Conservation (phyloP, 2,113 vertebrate species). For the Sterna hirundo region DNA sequence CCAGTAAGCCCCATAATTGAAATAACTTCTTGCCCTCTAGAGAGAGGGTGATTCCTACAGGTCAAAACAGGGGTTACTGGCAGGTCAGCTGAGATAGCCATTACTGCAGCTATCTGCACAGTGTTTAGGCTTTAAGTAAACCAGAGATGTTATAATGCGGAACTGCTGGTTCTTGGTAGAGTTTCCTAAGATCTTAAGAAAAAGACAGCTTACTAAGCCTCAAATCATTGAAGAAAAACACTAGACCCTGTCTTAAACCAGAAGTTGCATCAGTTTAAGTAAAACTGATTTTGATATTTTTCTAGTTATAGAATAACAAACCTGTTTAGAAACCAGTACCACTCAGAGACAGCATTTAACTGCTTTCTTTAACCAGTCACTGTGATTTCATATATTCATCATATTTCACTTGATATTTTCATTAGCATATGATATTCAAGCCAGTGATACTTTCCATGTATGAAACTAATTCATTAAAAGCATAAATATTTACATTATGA, state of each 20-base stretch:
- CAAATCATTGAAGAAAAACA: neutral
- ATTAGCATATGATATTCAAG: neutral
- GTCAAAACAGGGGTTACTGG: slow-evolving; percentile 52
- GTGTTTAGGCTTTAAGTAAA: slow-evolving; percentile 32
- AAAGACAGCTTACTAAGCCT: neutral
- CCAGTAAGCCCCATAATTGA: neutral
- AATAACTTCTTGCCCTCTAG: slow-evolving; percentile 35
- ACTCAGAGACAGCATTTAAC: neutral
- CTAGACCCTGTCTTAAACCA: neutral
- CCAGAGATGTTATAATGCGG: slow-evolving; percentile 30
- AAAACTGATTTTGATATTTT: neutral
- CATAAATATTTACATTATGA: neutral
- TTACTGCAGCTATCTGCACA: slow-evolving; percentile 50
- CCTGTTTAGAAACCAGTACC: neutral
- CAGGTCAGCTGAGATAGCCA: slow-evolving; percentile 43
- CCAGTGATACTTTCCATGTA: neutral
- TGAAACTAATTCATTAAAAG: neutral
- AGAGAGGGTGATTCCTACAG: slow-evolving; percentile 26
- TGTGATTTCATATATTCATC: neutral
- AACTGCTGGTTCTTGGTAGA: slow-evolving; percentile 11
- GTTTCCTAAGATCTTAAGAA: slow-evolving; percentile 12
- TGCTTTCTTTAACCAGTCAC: neutral
- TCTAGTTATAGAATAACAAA: neutral
- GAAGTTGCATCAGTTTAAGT: neutral
- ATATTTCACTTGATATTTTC: neutral